Evolutionary conservation across 2,113 vertebrate species (phyloP).

Genomic region (Melanerpes aurifrons): DNA sequence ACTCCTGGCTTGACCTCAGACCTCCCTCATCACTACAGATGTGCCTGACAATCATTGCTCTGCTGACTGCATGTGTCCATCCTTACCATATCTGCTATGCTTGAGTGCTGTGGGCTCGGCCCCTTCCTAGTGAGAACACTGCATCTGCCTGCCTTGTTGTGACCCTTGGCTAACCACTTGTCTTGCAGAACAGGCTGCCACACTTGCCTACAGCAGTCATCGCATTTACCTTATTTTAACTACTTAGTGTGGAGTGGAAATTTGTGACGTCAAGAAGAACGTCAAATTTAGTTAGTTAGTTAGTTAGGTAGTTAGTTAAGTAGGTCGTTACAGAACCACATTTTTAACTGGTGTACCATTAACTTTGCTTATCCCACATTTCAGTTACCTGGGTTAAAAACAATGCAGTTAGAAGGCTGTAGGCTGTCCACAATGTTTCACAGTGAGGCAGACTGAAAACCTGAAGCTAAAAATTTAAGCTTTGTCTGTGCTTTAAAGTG

Average conservation of each 20-base stretch:
- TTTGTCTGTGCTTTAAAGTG: conserved; percentile 10
- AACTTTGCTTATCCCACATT: background rate
- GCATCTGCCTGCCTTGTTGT: background rate
- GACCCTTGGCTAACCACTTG: background rate
- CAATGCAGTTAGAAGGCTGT: background rate
- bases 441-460: background rate
- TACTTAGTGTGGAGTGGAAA: background rate
- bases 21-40: background rate
- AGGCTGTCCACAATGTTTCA: background rate
- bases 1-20: background rate
- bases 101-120: background rate
- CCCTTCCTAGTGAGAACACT: background rate
- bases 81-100: background rate
- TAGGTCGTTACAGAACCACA: background rate
- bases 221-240: background rate
- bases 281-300: background rate
- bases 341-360: background rate
- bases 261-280: background rate
- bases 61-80: background rate
- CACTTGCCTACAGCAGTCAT: background rate
- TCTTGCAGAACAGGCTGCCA: background rate
- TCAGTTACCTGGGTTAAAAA: background rate
- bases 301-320: no score
- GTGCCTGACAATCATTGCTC: no score
- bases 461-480: background rate